These are phyloP conservation scores for Silurus aristotelis DNA, from an alignment of 2,797 vertebrate genomes.

Conservation along the genomic window DNA sequence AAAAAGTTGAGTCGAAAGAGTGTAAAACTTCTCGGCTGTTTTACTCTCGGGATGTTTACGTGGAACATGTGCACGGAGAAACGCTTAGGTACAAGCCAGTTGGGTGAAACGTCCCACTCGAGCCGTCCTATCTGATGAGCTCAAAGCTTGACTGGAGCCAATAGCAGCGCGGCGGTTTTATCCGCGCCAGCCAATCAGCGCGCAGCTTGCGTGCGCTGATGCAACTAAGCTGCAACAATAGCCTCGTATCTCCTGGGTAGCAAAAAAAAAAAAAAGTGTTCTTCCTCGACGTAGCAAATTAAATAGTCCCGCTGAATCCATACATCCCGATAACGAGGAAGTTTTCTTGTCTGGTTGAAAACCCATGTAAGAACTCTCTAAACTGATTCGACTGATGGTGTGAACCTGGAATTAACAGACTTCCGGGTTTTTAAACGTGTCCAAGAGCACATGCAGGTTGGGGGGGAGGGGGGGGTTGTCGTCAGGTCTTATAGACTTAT, in stretches of 20 bases:
- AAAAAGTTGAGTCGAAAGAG: slow-evolving; percentile 37
- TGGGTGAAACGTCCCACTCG: slow-evolving; percentile 62
- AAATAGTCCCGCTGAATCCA: slow-evolving; percentile 69
- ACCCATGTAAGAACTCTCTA: neutral
- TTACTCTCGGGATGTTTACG: slow-evolving; percentile 77
- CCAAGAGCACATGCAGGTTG: neutral
- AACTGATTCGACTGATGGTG: neutral
- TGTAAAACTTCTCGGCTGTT: slow-evolving; percentile 47
- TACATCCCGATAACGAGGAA: slow-evolving; percentile 38
- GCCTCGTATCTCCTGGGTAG: slow-evolving; percentile 66
- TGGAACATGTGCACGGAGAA: slow-evolving; percentile 76
- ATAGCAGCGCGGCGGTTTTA: slow-evolving; percentile 58
- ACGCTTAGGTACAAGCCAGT: slow-evolving; percentile 58
- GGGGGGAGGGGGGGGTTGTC: too few species aligned
- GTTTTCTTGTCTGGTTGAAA: slow-evolving; percentile 13
- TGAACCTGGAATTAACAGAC: neutral
- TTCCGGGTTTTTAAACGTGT: neutral
- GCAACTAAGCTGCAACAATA: slow-evolving; percentile 80
- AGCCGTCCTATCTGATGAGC: slow-evolving; percentile 70
- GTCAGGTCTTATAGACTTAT: neutral
- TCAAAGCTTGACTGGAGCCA: slow-evolving; percentile 61
- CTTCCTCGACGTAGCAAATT: slow-evolving; percentile 65
- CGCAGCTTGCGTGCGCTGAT: slow-evolving; percentile 71
- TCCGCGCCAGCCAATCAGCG: slow-evolving; percentile 67
- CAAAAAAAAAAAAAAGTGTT: slow-evolving; percentile 58